A percentile compares a stretch with the other conserved stretches of the same genome.
Conservation (phyloP, 2,888 invertebrate genomes). For the Cerastis leucographa region DNA sequence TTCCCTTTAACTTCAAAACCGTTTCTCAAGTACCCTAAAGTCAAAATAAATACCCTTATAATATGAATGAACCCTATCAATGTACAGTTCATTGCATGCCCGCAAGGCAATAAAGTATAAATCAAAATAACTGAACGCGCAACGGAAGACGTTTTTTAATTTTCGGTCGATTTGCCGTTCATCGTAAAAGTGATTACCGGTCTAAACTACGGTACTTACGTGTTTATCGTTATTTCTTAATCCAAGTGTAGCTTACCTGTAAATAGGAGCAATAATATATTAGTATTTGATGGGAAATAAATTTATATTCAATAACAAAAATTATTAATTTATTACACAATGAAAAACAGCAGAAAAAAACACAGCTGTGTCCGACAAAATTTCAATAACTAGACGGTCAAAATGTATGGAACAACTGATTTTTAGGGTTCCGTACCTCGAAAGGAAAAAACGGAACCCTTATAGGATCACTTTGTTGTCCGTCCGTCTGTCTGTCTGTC, state of each 20-base stretch:
- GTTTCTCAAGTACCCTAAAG: not conserved
- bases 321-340: too few relatives aligned
- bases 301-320: not conserved
- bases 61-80: conserved; percentile 18
- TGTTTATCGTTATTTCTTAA: conserved; percentile 38
- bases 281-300: conserved; percentile 4
- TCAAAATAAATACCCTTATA: conserved; percentile 18
- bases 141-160: conserved; percentile 53
- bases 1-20: not conserved
- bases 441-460: too few relatives aligned
- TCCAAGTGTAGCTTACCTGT: conserved; percentile 52
- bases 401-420: too few relatives aligned
- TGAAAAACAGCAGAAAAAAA: too few relatives aligned
- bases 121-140: conserved; percentile 43
- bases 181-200: conserved; percentile 31
- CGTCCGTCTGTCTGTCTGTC: too few relatives aligned
- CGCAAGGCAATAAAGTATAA: conserved; percentile 47
- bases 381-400: too few relatives aligned
- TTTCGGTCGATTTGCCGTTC: conserved; percentile 26
- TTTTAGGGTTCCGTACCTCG: too few relatives aligned
- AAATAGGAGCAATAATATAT: conserved; percentile 25
- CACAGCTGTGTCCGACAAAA: too few relatives aligned
- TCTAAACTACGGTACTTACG: conserved; percentile 42
- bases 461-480: too few relatives aligned
- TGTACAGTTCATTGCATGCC: conserved; percentile 43